Percentiles rank a stretch among this genome's conserved stretches.
Conservation (phyloP, 1,140 invertebrate genomes). For the Tribolium madens region DNA sequence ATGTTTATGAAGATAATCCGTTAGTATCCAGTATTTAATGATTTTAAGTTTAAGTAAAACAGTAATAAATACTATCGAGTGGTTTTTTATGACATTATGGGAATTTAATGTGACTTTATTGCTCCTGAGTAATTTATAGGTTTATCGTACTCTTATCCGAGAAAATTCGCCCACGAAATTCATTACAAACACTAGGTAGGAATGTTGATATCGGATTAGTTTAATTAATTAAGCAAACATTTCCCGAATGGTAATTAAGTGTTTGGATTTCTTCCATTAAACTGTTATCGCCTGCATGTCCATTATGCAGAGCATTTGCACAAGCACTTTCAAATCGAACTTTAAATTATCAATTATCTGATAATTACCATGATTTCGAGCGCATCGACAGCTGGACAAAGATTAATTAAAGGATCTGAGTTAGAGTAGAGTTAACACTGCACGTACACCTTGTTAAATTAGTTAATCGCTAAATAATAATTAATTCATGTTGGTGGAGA, state of each 20-base stretch:
- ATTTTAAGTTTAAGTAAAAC: constrained; percentile 15
- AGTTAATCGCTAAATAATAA: constrained; percentile 30
- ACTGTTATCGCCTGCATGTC: constrained; percentile 6
- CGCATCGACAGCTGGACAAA: not conserved
- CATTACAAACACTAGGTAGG: not conserved
- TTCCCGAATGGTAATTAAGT: not conserved
- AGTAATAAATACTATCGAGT: constrained; percentile 24
- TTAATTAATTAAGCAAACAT: constrained; percentile 15
- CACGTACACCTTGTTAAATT: constrained; percentile 22
- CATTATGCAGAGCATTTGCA: constrained; percentile 3
- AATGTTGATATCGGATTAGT: not conserved
- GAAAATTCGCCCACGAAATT: constrained; percentile 4
- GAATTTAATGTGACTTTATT: constrained; percentile 36
- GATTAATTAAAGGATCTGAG: constrained; percentile 20
- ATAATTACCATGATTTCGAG: not conserved
- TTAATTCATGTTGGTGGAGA: constrained; percentile 21
- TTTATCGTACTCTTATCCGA: not conserved
- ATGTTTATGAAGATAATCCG: constrained; percentile 17
- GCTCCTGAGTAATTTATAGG: constrained; percentile 3
- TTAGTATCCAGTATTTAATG: constrained; percentile 2
- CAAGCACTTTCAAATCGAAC: not conserved
- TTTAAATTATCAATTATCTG: not conserved
- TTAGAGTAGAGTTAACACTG: not conserved
- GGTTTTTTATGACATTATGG: constrained; percentile 32
- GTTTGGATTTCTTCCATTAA: constrained; percentile 1